Conservation (phyloP, 2,888 invertebrate genomes). For the Aproaerema taeniolella region DNA sequence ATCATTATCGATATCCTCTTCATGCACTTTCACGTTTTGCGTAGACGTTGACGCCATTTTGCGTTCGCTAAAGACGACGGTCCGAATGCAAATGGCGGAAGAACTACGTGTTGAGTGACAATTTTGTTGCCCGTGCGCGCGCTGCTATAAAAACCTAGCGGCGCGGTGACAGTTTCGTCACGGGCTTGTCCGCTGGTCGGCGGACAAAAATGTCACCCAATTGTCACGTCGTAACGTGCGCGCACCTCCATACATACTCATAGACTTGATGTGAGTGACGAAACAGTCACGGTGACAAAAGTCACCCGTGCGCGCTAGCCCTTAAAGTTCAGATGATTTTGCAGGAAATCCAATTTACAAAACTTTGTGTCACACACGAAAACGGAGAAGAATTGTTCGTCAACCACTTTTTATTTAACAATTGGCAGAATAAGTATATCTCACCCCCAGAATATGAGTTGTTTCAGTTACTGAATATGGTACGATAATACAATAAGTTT, state of each 20-base stretch:
- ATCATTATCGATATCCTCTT: slow-evolving; percentile 6
- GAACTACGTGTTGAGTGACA: slow-evolving; percentile 7
- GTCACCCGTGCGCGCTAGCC: slow-evolving; percentile 2
- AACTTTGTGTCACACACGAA: no score
- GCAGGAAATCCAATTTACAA: no score
- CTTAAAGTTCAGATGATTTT: no score
- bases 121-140: slow-evolving; percentile 11
- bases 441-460: no score
- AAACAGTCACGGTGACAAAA: slow-evolving; percentile 8
- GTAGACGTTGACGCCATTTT: slow-evolving; percentile 9
- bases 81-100: slow-evolving; percentile 8
- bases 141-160: slow-evolving; percentile 11
- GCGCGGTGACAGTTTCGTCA: slow-evolving; percentile 11
- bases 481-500: no score
- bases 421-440: no score
- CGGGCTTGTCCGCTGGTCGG: slow-evolving; percentile 12
- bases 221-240: slow-evolving; percentile 9
- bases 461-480: no score
- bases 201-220: slow-evolving; percentile 8
- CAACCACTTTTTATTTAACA: no score
- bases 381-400: no score
- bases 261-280: slow-evolving; percentile 9
- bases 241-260: slow-evolving; percentile 3
- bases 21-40: slow-evolving; percentile 5
- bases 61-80: slow-evolving; percentile 8